phyloP scores from a whole-genome alignment of 2,797 vertebrate genomes.

The Chloroceryle amazona region DNA sequence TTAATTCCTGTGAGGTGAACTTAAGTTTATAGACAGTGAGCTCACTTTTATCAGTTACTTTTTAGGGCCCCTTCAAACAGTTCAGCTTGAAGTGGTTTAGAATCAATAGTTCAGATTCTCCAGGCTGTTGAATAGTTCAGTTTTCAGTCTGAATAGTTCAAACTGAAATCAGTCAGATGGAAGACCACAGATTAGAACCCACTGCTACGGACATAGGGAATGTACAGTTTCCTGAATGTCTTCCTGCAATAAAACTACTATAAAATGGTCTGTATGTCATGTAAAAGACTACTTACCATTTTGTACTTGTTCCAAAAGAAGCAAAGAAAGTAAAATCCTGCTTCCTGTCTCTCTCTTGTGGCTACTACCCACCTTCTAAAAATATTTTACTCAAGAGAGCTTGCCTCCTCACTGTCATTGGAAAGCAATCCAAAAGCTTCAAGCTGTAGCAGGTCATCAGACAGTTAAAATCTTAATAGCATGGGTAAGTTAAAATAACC shows the following conservation, averaged over 20 bases:
- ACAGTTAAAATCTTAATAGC: constrained; percentile 12
- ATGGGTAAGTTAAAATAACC: constrained; percentile 15
- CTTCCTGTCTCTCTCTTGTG: background rate
- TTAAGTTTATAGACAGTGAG: background rate
- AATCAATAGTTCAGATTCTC: background rate
- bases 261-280: background rate
- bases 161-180: background rate
- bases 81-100: background rate
- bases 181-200: background rate
- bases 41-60: background rate
- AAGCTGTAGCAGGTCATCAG: background rate
- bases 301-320: background rate
- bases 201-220: background rate
- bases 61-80: background rate
- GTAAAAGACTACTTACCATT: background rate
- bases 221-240: background rate
- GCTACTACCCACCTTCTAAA: background rate
- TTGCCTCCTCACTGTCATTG: background rate
- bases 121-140: background rate
- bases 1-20: background rate
- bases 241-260: background rate
- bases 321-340: background rate
- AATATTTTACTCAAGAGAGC: background rate
- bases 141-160: background rate
- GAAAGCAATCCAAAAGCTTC: constrained; percentile 18